Evolutionary conservation across 2,113 vertebrate genomes (phyloP).

Genomic region (Hemicordylus capensis): DNA sequence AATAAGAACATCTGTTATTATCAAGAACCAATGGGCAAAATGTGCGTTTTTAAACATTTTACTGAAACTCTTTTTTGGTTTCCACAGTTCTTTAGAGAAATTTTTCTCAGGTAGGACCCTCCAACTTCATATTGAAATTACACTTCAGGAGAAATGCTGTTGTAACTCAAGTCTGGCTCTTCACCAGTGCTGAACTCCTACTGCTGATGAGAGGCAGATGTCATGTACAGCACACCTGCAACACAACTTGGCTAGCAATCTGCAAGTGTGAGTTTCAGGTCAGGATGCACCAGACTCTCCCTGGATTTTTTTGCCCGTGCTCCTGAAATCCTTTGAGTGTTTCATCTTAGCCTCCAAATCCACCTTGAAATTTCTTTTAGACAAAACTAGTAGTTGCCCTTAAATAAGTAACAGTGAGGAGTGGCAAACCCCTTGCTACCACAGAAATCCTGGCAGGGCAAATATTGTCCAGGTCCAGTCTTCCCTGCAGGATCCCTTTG

Average conservation of each 20-base stretch:
- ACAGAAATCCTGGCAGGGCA: too few relatives aligned
- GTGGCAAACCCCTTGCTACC: too few relatives aligned
- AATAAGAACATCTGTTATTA: not conserved
- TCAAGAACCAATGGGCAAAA: conserved; percentile 1
- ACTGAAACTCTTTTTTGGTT: not conserved
- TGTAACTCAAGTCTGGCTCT: not conserved
- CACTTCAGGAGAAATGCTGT: not conserved
- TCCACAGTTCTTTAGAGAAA: not conserved
- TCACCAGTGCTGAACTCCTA: not conserved
- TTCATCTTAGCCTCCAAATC: not conserved
- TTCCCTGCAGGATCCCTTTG: too few relatives aligned
- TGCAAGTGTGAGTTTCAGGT: not conserved
- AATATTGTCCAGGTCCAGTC: too few relatives aligned
- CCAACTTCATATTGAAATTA: not conserved
- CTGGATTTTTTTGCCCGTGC: not conserved
- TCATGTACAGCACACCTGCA: too few relatives aligned
- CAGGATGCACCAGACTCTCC: not conserved
- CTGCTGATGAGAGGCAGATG: not conserved
- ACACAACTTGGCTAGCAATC: not conserved
- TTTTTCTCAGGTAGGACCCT: too few relatives aligned
- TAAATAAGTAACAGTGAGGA: too few relatives aligned
- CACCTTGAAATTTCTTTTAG: not conserved
- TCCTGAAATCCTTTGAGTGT: not conserved
- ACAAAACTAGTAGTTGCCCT: too few relatives aligned
- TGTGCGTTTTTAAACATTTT: not conserved